Evolutionary conservation across 2,797 vertebrate genomes (phyloP), one percentile per base, ranked within the genome.

Genomic region (Paedocypris micromegethes): DNA sequence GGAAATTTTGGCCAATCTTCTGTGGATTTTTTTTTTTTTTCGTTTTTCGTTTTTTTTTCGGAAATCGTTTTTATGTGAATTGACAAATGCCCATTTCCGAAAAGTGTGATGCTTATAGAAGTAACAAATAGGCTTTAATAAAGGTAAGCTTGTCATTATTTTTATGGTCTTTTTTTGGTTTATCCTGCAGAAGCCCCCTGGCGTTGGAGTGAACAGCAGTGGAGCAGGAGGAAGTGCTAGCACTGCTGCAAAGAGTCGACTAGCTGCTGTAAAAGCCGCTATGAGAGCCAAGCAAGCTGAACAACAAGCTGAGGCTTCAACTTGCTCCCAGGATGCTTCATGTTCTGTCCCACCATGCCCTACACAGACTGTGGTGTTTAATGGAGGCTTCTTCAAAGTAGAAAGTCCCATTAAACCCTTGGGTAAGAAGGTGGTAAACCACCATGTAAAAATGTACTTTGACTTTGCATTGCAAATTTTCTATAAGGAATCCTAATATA

Each of bases 301-400:
- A 39, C 65, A 64, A 23, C 65, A 66, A 53, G 8, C 74, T 2
- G 7, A 70, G 4, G 64, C 75, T 3, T 70, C 78, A 3, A 73
- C 39, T 3, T 57, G 50, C 6, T 4, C 0, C 38, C 2, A 59
- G 1, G 3, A 68, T 3, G 43, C 55, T 38, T 0, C 64, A 3
- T 2, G 64, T 52, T 38, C 72, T 23, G 75, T 65, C 4, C 72
- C 78, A 1, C 79, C 83, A 44, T 59, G 64, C 2, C 84, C 84
- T 0, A 39, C 67, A 1, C 89, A 88, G 39, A 81, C 79, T 0
- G 84, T 94, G 47, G 85, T 91, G 37, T 94, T 94, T 57, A 88
- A 96, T 8, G 95, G 87, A 0, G 93, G 92, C 1, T 95, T 96
- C 82, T 94, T 95, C 82, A 83, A 88, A 74, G 88, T 96, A 64